Base-by-base conservation (phyloP, 2,888 invertebrate genomes). In the Orthosia gracilis region DNA sequence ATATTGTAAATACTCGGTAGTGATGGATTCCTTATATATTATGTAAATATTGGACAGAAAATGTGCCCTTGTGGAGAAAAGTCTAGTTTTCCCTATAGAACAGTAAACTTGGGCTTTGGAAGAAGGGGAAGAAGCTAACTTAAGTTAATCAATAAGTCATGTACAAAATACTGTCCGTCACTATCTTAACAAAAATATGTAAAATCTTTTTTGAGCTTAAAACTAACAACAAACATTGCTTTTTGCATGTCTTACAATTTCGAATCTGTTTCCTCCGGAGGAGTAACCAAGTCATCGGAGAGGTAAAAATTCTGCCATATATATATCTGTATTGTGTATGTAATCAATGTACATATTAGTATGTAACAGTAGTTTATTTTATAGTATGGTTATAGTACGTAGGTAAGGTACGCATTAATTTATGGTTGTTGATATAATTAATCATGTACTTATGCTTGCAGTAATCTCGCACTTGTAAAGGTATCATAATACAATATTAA, bases 221-320 rank as follows among this genome's bases (percentile, higher is more conserved):
- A 92, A 94, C 95, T 96, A 96, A 96, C 95, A 96, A 93, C 82
- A 90, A 90, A 93, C 94, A 92, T 96, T 96, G 96, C 95, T 93
- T 95, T 97, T 97, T 97, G 97, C 97, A 97, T 97, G 97, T 97
- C 97, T 97, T 97, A 97, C 97, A 97, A 97, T 97, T 97, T 96
- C 96, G 97, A 97, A 97, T 96, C 97, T 94, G 96, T 97, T 94
- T 96, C 96, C 93, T 95, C 97, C 93, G 97, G 97, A 97, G 97
- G 97, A 94, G 97, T 97, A 92, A 96, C 96, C 93, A 97, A 97
- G 94, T 97, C 97, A 80, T 97, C 97, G 90, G 97, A 97, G 94
- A 96, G 96, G 96, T 96, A 96, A 95, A 91, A 80, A 55, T 7
- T 80, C 55, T 72, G 76, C 59, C 47, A 63, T 61, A 31, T 61